Percentiles rank a stretch among this genome's conserved stretches.
phyloP scores from a whole-genome alignment of 2,888 invertebrate species.

The Sepioteuthis lessoniana region DNA sequence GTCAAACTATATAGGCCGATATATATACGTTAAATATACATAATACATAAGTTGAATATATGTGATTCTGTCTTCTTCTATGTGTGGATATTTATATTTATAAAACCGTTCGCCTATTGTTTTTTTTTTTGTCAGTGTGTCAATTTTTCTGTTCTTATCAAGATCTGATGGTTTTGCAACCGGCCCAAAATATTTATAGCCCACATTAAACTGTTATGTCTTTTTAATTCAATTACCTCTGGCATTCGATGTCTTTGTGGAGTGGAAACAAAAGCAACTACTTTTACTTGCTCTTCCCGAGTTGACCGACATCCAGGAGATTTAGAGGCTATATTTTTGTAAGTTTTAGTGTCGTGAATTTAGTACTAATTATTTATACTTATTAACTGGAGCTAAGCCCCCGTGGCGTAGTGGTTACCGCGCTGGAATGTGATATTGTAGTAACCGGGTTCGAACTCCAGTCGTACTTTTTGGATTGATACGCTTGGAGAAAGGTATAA shows the following conservation, averaged over 20 bases:
- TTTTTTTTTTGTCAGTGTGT: conserved; percentile 25
- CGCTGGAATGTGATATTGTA: too few species aligned
- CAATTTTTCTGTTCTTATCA: neutral
- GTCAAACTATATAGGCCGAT: neutral
- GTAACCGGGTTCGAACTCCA: too few species aligned
- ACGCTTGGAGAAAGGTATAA: too few species aligned
- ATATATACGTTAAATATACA: too few species aligned
- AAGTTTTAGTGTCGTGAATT: neutral
- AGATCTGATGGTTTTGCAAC: neutral
- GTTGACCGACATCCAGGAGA: neutral
- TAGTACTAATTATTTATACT: neutral
- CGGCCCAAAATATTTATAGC: neutral
- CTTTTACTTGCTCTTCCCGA: neutral
- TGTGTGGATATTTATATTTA: neutral
- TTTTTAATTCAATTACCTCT: neutral
- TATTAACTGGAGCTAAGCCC: too few species aligned
- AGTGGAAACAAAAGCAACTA: neutral
- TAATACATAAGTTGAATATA: too few species aligned
- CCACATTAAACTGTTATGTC: neutral
- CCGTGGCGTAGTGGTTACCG: too few species aligned
- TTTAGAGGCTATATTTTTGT: neutral
- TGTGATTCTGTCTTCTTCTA: too few species aligned
- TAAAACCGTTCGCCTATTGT: neutral
- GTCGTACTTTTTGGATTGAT: too few species aligned
- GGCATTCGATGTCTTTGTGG: neutral